Evolutionary conservation across 2,797 vertebrate genomes (phyloP).

Genomic region (Dicrostonyx torquatus): DNA sequence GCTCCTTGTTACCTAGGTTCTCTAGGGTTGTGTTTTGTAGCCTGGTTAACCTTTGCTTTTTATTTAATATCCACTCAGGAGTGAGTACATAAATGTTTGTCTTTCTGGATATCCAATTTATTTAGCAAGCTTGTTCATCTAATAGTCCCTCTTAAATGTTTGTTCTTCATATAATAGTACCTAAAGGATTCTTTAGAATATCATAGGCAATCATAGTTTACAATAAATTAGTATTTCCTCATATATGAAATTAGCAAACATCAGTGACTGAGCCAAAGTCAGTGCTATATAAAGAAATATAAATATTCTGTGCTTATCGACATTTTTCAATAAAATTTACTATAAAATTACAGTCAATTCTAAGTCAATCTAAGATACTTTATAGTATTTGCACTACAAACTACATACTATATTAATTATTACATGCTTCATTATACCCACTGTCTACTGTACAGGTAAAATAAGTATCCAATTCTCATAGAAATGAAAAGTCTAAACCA

Average conservation of each 20-base stretch:
- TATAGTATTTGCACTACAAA: neutral
- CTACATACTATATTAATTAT: neutral
- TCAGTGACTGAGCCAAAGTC: conserved; percentile 1
- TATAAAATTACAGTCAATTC: neutral
- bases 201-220: neutral
- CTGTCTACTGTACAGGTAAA: conserved; percentile 36
- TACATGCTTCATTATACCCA: neutral
- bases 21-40: too few species aligned
- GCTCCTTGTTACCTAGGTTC: too few species aligned
- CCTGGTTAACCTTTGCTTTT: too few species aligned
- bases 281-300: neutral
- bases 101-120: too few species aligned
- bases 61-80: too few species aligned
- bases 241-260: neutral
- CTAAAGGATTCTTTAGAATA: neutral
- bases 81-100: too few species aligned
- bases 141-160: neutral
- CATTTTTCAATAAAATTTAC: neutral
- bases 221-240: neutral
- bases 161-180: too few species aligned
- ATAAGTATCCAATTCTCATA: neutral
- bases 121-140: neutral
- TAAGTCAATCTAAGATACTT: neutral
- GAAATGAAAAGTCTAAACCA: neutral
- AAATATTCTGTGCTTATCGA: neutral